Evolutionary conservation across 2,888 invertebrate species (phyloP).

Genomic region (Hirtodrosophila trivittata): DNA sequence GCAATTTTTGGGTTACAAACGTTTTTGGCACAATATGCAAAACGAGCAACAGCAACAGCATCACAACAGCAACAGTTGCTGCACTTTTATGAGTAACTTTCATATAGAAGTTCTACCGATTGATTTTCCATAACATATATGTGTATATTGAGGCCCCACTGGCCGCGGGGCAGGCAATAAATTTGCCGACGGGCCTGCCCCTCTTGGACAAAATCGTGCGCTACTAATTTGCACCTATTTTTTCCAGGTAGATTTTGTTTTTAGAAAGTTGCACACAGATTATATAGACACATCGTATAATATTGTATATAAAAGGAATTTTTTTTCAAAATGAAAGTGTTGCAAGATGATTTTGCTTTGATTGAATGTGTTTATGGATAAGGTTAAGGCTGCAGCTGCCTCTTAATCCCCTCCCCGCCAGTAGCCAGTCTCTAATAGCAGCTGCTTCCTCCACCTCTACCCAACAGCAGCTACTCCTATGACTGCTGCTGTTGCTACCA

Average conservation of each 20-base stretch:
- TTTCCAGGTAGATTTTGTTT: constrained; percentile 42
- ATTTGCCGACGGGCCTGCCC: too few relatives aligned
- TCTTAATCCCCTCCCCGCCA: too few relatives aligned
- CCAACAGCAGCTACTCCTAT: too few relatives aligned
- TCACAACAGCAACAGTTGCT: constrained; percentile 41
- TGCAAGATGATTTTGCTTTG: constrained; percentile 39
- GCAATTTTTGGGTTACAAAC: constrained; percentile 71
- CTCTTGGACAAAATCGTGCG: constrained; percentile 63
- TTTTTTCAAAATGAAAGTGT: constrained; percentile 70
- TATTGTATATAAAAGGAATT: constrained; percentile 52
- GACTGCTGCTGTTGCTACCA: background rate
- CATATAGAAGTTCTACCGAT: constrained; percentile 64
- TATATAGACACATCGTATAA: constrained; percentile 24
- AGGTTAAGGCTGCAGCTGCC: too few relatives aligned
- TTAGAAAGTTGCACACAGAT: constrained; percentile 66
- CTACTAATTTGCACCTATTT: constrained; percentile 74
- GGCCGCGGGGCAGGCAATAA: constrained; percentile 58
- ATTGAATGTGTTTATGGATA: constrained; percentile 23
- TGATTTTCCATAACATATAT: constrained; percentile 57
- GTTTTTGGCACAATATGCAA: constrained; percentile 51
- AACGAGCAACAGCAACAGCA: constrained; percentile 37
- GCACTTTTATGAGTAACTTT: too few relatives aligned
- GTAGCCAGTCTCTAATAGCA: too few relatives aligned
- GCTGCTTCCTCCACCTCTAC: too few relatives aligned
- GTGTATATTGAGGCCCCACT: constrained; percentile 4